These are phyloP conservation scores for Tholera decimalis DNA, from an alignment of 2,888 invertebrate genomes.

Conservation along the genomic window DNA sequence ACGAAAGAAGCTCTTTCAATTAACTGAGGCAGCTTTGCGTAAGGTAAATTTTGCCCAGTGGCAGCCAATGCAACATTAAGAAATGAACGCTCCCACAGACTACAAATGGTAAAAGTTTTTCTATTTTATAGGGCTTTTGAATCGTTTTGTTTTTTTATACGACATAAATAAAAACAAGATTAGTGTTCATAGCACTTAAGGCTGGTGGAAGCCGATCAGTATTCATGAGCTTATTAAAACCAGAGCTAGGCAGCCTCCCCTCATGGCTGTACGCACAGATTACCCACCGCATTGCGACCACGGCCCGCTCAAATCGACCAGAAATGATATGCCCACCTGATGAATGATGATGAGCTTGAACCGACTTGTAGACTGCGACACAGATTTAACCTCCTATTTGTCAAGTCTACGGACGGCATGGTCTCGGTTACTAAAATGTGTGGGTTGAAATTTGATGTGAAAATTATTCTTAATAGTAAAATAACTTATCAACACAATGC, in stretches of 20 bases:
- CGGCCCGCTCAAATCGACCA: slow-evolving; percentile 83
- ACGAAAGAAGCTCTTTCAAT: slow-evolving; percentile 90
- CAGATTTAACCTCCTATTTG: slow-evolving; percentile 28
- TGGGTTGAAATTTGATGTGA: slow-evolving; percentile 21
- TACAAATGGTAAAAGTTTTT: slow-evolving; percentile 28
- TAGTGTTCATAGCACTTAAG: slow-evolving; percentile 65
- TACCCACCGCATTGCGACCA: slow-evolving; percentile 72
- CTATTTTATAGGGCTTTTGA: slow-evolving; percentile 10
- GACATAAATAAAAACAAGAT: slow-evolving; percentile 36
- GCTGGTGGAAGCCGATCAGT: slow-evolving; percentile 75
- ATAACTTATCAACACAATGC: slow-evolving; percentile 19
- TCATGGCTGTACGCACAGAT: slow-evolving; percentile 76
- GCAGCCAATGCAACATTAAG: slow-evolving; percentile 73
- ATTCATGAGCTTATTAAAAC: slow-evolving; percentile 88
- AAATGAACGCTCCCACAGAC: slow-evolving; percentile 45
- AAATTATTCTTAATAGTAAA: slow-evolving; percentile 15
- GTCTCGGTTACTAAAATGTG: background rate
- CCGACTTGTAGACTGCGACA: slow-evolving; percentile 25
- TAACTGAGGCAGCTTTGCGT: slow-evolving; percentile 88
- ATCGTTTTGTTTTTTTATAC: slow-evolving; percentile 9
- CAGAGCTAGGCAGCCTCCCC: slow-evolving; percentile 74
- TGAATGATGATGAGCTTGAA: slow-evolving; percentile 79
- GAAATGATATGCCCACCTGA: slow-evolving; percentile 82
- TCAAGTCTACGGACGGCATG: slow-evolving; percentile 7
- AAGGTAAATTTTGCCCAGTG: slow-evolving; percentile 78